These are phyloP conservation scores for Heterodera schachtii DNA, from an alignment of 1,140 invertebrate species.

Conservation along the genomic window DNA sequence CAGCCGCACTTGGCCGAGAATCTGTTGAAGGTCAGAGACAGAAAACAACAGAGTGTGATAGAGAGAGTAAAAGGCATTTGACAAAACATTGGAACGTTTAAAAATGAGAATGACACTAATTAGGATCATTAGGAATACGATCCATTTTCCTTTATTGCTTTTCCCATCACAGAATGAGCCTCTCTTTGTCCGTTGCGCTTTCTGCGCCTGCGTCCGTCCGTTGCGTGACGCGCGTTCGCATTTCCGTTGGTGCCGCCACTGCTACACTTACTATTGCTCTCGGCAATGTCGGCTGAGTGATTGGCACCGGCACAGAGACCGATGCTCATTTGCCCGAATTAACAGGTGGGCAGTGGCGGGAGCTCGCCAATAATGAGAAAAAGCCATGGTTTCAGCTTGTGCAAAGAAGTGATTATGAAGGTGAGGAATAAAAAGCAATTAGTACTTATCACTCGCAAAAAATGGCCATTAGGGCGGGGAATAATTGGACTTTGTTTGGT, in stretches of 20 bases:
- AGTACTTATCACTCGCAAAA: constrained; percentile 11
- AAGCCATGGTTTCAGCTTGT: constrained; percentile 70
- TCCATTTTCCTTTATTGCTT: not conserved
- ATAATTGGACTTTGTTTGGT: no score
- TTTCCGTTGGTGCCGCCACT: constrained; percentile 89
- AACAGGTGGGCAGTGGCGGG: constrained; percentile 42
- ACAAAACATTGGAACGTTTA: no score
- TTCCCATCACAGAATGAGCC: constrained; percentile 48
- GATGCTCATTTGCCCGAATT: constrained; percentile 84
- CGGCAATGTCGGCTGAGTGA: constrained; percentile 82
- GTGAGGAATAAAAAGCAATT: constrained; percentile 66
- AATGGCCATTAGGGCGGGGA: not conserved
- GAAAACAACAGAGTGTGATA: constrained; percentile 15
- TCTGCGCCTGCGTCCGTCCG: constrained; percentile 65
- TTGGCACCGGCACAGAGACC: constrained; percentile 82
- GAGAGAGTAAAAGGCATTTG: no score
- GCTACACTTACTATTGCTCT: constrained; percentile 77
- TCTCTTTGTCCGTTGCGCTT: constrained; percentile 64
- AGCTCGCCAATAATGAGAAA: no score
- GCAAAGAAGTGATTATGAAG: constrained; percentile 81
- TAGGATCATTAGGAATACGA: no score
- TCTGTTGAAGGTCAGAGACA: constrained; percentile 45
- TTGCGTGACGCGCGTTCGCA: constrained; percentile 66
- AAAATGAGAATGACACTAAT: no score
- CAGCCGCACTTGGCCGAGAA: constrained; percentile 58